These are phyloP conservation scores for Ormyrus thymus DNA, from an alignment of 2,888 invertebrate genomes.

Conservation along the genomic window DNA sequence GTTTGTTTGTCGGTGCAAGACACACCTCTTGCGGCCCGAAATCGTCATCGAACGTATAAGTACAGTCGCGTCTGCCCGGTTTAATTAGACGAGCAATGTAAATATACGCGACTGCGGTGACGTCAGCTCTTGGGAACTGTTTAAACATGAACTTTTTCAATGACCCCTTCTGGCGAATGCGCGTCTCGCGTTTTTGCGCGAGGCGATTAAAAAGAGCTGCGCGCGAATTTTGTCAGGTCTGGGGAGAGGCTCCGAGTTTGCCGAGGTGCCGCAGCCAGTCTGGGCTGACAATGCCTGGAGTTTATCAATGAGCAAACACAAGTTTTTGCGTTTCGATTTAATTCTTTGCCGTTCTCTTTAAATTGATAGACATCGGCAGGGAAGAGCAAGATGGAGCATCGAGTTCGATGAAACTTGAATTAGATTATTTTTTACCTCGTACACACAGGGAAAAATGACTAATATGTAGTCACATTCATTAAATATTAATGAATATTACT, in stretches of 20 bases:
- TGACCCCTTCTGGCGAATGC: background rate
- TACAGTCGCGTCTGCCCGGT: no score
- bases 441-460: no score
- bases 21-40: no score
- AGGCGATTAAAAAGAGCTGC: slow-evolving; percentile 21
- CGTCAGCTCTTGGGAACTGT: slow-evolving; percentile 5
- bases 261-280: background rate
- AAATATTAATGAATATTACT: no score
- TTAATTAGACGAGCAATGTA: background rate
- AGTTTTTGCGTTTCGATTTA: background rate
- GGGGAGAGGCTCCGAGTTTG: background rate
- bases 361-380: background rate
- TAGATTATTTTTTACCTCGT: no score
- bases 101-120: background rate
- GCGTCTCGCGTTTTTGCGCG: background rate
- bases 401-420: no score
- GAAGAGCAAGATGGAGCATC: no score
- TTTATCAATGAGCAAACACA: slow-evolving; percentile 34
- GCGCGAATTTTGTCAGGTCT: background rate
- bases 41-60: no score
- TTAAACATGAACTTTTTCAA: slow-evolving; percentile 37
- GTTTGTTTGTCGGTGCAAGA: no score
- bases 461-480: no score
- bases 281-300: slow-evolving; percentile 2
- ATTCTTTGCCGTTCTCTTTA: background rate